Evolutionary conservation across 2,888 invertebrate species (phyloP).

Genomic region (Brenthis hecate): DNA sequence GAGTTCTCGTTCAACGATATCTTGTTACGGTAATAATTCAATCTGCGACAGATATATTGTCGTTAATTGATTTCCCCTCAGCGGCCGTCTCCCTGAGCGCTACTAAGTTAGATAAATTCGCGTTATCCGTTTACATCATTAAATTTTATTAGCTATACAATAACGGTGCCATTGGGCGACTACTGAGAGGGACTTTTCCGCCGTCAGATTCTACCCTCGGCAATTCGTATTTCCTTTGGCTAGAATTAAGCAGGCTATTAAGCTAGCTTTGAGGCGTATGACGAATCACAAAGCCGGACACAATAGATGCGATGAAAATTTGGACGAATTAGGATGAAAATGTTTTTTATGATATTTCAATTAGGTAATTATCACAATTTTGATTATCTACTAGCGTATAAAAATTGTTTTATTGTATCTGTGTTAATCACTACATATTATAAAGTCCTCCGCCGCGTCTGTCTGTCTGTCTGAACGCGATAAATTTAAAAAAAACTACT

Average conservation of each 20-base stretch:
- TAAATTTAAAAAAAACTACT: too few species aligned
- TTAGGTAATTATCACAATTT: not conserved
- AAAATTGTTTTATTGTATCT: too few species aligned
- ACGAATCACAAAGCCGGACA: conserved; percentile 71
- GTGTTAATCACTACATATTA: too few species aligned
- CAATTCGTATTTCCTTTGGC: conserved; percentile 77
- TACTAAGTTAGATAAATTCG: conserved; percentile 74
- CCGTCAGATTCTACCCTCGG: conserved; percentile 61
- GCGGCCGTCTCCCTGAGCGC: conserved; percentile 59
- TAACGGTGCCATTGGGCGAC: conserved; percentile 61
- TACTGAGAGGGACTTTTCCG: conserved; percentile 70
- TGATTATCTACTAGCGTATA: not conserved
- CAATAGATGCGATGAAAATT: conserved; percentile 66
- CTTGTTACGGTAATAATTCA: conserved; percentile 56
- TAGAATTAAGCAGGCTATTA: conserved; percentile 80
- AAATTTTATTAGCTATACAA: conserved; percentile 81
- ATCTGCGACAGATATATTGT: conserved; percentile 66
- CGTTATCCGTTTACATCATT: conserved; percentile 82
- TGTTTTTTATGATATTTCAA: conserved; percentile 40
- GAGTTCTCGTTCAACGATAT: conserved; percentile 55
- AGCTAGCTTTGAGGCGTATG: conserved; percentile 74
- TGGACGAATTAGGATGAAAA: conserved; percentile 57
- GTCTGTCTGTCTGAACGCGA: too few species aligned
- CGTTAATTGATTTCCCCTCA: conserved; percentile 76
- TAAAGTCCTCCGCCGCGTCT: too few species aligned